These are phyloP conservation scores for Orchesella cincta DNA, from an alignment of 1,140 invertebrate genomes.

Conservation along the genomic window DNA sequence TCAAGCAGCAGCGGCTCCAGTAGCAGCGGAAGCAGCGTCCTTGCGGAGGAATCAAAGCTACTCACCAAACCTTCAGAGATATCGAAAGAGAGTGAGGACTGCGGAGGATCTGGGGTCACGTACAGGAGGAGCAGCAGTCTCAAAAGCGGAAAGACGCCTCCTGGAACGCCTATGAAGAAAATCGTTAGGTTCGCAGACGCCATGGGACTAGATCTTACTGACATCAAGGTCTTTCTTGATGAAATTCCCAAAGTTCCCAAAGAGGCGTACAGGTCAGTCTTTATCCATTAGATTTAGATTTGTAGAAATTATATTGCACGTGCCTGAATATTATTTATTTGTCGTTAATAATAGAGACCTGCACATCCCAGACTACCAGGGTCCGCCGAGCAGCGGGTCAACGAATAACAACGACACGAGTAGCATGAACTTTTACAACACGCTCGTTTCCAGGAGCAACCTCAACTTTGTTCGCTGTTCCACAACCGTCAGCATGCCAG, in stretches of 20 bases:
- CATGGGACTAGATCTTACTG: conserved; percentile 86
- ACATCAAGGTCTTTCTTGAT: conserved; percentile 84
- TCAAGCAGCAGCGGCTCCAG: neutral
- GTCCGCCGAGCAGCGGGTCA: neutral
- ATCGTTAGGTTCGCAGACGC: conserved; percentile 94
- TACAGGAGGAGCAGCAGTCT: conserved; percentile 74
- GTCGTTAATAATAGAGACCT: conserved; percentile 8
- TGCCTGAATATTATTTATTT: neutral
- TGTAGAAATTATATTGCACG: neutral
- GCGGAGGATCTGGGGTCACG: conserved; percentile 60
- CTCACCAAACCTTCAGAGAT: too few relatives aligned
- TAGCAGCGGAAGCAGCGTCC: neutral
- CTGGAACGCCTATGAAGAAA: conserved; percentile 89
- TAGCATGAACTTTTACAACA: neutral
- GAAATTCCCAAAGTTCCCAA: conserved; percentile 84
- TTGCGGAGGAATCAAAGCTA: too few relatives aligned
- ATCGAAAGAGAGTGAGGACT: conserved; percentile 45
- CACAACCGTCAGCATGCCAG: conserved; percentile 72
- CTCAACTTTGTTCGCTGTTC: conserved; percentile 70
- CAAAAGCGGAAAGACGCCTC: conserved; percentile 89
- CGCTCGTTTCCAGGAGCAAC: neutral
- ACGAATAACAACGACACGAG: neutral
- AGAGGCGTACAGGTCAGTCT: conserved; percentile 72
- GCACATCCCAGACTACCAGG: conserved; percentile 18
- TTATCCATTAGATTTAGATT: neutral